Evolutionary conservation across 53 echinoderm and acorn worm species (phyloP).

Genomic region (Actinopyga echinites): DNA sequence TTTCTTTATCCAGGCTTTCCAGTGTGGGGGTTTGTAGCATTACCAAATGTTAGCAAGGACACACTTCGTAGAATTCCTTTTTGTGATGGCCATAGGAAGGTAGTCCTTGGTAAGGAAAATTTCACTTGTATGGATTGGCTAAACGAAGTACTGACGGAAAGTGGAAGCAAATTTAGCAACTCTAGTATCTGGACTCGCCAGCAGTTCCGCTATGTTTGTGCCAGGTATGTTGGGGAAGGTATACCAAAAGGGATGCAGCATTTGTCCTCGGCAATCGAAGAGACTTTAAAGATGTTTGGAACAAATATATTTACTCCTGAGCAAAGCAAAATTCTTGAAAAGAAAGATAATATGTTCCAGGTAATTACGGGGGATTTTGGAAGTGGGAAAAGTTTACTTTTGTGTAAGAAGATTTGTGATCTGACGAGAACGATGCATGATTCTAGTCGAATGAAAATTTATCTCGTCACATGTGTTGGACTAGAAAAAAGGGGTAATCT

Average conservation of each 20-base stretch:
- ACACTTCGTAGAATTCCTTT: neutral
- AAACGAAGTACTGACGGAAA: neutral
- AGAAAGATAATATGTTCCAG: neutral
- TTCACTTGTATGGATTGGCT: neutral
- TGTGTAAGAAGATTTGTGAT: neutral
- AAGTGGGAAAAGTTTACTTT: neutral
- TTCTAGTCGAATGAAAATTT: too few species aligned
- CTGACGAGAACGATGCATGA: neutral
- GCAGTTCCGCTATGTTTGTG: neutral
- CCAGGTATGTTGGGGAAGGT: neutral
- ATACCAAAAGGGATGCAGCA: neutral
- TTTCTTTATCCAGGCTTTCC: neutral
- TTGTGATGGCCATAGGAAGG: neutral
- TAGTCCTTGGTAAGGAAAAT: neutral
- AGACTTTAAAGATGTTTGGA: neutral
- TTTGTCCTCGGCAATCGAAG: neutral
- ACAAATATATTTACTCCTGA: neutral
- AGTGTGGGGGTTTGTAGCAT: slow-evolving; percentile 6
- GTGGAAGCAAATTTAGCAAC: neutral
- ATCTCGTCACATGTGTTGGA: too few species aligned
- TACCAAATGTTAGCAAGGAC: neutral
- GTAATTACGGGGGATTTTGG: slow-evolving; percentile 13
- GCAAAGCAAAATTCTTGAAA: neutral
- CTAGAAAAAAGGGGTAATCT: too few species aligned
- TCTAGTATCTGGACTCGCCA: neutral